These are phyloP conservation scores for Galleria mellonella DNA, from an alignment of 1,140 invertebrate species.

Conservation along the genomic window DNA sequence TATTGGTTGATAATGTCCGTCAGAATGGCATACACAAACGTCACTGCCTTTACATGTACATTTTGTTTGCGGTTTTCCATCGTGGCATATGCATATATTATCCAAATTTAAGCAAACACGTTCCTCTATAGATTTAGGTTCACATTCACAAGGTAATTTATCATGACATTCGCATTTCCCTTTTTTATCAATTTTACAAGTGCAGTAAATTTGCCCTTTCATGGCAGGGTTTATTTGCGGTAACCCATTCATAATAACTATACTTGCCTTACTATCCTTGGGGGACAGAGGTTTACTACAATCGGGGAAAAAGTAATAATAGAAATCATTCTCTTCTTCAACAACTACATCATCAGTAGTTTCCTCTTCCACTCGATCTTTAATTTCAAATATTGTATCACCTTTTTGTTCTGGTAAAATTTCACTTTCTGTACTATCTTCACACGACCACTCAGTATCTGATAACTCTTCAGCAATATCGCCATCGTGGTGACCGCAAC, in stretches of 20 bases:
- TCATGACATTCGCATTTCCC: constrained; percentile 44
- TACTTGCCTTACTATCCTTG: constrained; percentile 34
- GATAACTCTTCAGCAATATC: constrained; percentile 29
- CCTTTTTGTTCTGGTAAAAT: constrained; percentile 20
- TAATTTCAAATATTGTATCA: constrained; percentile 16
- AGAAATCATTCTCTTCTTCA: constrained; percentile 56
- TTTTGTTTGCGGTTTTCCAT: constrained; percentile 21
- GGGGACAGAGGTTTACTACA: constrained; percentile 33
- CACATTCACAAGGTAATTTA: constrained; percentile 48
- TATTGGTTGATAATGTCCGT: constrained; percentile 26
- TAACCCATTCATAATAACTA: constrained; percentile 49
- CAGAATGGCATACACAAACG: constrained; percentile 43
- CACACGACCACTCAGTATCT: constrained; percentile 47
- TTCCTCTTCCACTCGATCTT: constrained; percentile 19
- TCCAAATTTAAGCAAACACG: constrained; percentile 36
- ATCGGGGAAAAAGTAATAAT: constrained; percentile 63
- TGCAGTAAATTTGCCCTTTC: constrained; percentile 27
- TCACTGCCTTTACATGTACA: constrained; percentile 38
- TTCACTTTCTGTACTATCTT: constrained; percentile 25
- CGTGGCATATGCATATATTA: constrained; percentile 48
- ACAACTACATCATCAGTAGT: constrained; percentile 12
- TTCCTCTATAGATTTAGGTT: constrained; percentile 29
- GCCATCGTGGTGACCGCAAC: constrained; percentile 54
- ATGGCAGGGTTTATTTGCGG: constrained; percentile 42
- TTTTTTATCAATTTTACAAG: constrained; percentile 38